Evolutionary conservation across 2,113 vertebrate genomes (phyloP).

Genomic region (Stegostoma tigrinum): DNA sequence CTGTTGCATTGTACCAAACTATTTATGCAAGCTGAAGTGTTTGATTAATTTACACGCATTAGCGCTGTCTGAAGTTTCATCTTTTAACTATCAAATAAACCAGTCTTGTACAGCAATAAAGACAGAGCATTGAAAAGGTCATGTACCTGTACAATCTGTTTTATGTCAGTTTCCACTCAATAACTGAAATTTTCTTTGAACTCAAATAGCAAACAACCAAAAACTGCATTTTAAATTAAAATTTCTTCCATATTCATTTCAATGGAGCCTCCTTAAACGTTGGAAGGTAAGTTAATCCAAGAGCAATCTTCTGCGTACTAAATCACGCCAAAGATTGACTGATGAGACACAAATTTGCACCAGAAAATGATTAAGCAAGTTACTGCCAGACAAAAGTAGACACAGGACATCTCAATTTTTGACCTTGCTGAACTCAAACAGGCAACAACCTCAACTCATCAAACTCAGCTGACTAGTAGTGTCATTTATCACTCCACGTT

Average conservation of each 20-base stretch:
- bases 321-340: background rate
- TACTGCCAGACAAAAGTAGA: background rate
- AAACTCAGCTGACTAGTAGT: background rate
- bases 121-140: background rate
- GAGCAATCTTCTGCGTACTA: background rate
- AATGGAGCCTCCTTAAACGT: background rate
- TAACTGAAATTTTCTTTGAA: background rate
- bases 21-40: conserved; percentile 16
- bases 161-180: background rate
- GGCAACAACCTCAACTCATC: background rate
- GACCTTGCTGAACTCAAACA: background rate
- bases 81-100: background rate
- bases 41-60: background rate
- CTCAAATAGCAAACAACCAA: background rate
- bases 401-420: background rate
- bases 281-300: background rate
- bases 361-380: background rate
- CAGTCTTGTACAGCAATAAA: background rate
- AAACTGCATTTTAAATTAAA: background rate
- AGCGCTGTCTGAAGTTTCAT: background rate
- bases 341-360: background rate
- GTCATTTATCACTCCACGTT: background rate
- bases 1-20: conserved; percentile 14
- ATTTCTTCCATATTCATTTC: background rate
- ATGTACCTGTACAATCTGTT: background rate